Base-by-base conservation (phyloP, 1,140 invertebrate genomes). In the Xylocopa sonorina region DNA sequence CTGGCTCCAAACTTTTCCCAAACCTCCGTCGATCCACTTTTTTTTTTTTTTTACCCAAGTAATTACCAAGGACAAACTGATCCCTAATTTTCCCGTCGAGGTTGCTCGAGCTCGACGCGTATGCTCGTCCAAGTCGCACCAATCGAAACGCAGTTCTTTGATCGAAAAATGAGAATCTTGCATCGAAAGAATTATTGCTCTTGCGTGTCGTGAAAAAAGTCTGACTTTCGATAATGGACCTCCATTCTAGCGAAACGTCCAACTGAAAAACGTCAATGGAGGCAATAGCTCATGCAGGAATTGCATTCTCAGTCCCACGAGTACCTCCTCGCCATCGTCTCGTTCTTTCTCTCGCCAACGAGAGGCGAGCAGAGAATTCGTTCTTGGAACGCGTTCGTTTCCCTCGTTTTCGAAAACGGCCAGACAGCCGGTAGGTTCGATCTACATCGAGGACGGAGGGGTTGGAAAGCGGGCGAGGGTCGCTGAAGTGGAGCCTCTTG, bases 361-460 rank as follows among this genome's bases (percentile, higher is more conserved):
- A 51, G 75, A 18, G n/a, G 55, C 68, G 57, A 78, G 73, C 77
- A 62, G 34, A 62, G 34, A 34, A 18, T 43, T 27, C 69, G 55
- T 78, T 78, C 68, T 64, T 64, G 46, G 48, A 55, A 29, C n/a
- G 7, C 75, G 24, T 12, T 12, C n/a, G 46, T 57, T 63, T 64
- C 63, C 50, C 68, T 53, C 68, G 68, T 78, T 78, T 78, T 78
- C 69, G 68, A 78, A 78, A 78, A 78, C 58, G 14, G 48, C 29
- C 27, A 48, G 16, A 32, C n/a, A 51, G 41, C n/a, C 16, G 21
- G 34, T 14, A n/a, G 57, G 21, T 38, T 78, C 77, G 68, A 57
- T 78, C 77, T 41, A 55, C 60, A 48, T 63, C 21, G 41, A 9
- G 32, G 1, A 1, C 29, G 18, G 32, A 53, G 75, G 58, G 74